Evolutionary conservation across 1,140 invertebrate species (phyloP), one percentile per base, ranked within the genome.

Genomic region (Apolygus lucorum): DNA sequence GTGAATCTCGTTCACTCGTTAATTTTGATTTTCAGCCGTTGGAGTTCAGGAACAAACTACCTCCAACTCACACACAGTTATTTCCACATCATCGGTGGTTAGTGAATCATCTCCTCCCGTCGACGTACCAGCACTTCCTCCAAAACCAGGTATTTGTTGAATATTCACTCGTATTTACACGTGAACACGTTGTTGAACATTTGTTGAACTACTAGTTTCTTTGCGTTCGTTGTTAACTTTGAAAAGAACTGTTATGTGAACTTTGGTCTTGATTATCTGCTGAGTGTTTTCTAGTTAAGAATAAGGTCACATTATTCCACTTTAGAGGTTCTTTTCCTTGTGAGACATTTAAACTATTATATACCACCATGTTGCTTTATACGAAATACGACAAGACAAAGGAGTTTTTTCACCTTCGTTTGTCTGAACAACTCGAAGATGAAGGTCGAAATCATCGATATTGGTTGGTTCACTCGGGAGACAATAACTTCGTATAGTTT

Each of bases 101-200:
- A 26, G 54, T 49, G 67, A 66, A 14, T 28, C 14, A n/a, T n/a
- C 4, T 34, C 8, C 24, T 26, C 42, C 68, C 1, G 52, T 22
- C 11, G 64, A 71, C 17, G 22, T 49, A 2, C 64, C 52, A 29
- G 67, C 54, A n/a, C 52, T 62, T 54, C 67, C 63, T 26, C 52
- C 70, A 21, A 66, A 63, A 71, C 64, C 59, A 13, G 62, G 54
- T 49, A 49, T 49, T 42, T 42, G 34, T 4, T 42, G 34, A 42
- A 42, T 8, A 42, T 42, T 4, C 34, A 42, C 34, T 4, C 17
- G 4, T 42, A 42, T 17, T 42, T 42, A 42, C n/a, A n/a, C n/a
- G n/a, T n/a, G n/a, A n/a, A n/a, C n/a, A n/a, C n/a, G n/a, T n/a
- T n/a, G n/a, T n/a, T n/a, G 34, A 49, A 49, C 34, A 11, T 49